Percentiles rank a stretch among this genome's conserved stretches.
Conservation (phyloP, 2,888 invertebrate species). For the Ornithoptera priamus region DNA sequence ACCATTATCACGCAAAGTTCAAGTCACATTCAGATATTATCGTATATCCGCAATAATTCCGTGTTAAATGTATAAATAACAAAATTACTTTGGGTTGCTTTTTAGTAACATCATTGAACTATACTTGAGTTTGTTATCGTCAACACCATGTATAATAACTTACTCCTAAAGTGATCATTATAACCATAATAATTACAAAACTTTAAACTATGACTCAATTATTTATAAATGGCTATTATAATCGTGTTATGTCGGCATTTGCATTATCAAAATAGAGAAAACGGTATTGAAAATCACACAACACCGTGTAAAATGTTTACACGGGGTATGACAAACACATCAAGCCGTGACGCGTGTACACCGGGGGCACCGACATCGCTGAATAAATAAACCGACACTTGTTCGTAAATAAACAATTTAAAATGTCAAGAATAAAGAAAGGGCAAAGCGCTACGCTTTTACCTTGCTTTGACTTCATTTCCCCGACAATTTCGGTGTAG, state of each 20-base stretch:
- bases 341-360: constrained; percentile 33
- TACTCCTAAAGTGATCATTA: too few relatives aligned
- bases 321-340: constrained; percentile 30
- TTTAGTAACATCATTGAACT: too few relatives aligned
- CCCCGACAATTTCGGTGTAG: constrained; percentile 69
- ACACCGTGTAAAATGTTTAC: constrained; percentile 1
- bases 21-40: constrained; percentile 27
- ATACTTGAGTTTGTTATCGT: too few relatives aligned
- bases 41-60: background rate
- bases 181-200: background rate
- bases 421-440: constrained; percentile 77
- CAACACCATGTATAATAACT: too few relatives aligned
- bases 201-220: background rate
- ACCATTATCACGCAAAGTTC: constrained; percentile 33
- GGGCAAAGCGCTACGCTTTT: constrained; percentile 68
- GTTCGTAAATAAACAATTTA: constrained; percentile 79
- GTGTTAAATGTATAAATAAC: too few relatives aligned
- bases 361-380: constrained; percentile 45
- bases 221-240: background rate
- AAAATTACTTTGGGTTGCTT: too few relatives aligned
- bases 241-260: background rate
- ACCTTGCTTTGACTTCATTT: constrained; percentile 66
- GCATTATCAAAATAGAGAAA: background rate
- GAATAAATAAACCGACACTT: constrained; percentile 78
- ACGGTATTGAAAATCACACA: constrained; percentile 6